Evolutionary conservation across 53 echinoderm and acorn worm genomes (phyloP).

Genomic region (Henricia sp.): DNA sequence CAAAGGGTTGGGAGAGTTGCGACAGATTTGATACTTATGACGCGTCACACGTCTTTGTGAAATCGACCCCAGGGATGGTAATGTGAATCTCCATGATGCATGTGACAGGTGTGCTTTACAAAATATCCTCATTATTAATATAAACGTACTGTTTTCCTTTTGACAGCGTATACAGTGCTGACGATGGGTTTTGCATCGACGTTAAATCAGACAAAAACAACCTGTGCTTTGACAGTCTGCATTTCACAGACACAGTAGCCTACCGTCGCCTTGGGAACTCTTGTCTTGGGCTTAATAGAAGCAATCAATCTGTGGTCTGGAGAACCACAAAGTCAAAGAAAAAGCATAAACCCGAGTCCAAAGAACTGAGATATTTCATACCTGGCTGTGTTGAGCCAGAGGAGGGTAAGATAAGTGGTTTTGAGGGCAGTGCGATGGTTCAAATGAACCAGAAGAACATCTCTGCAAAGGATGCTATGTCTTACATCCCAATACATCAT

Average conservation of each 20-base stretch:
- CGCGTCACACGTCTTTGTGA: too few species aligned
- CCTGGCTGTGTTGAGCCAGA: constrained; percentile 6
- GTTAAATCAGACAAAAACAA: constrained; percentile 82
- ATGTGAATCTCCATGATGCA: too few species aligned
- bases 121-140: neutral
- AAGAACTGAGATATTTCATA: constrained; percentile 67
- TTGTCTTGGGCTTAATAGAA: constrained; percentile 74
- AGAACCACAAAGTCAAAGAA: constrained; percentile 52
- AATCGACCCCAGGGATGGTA: too few species aligned
- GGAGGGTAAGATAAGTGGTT: neutral
- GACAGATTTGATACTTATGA: too few species aligned
- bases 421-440: too few species aligned
- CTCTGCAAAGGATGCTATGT: constrained; percentile 13
- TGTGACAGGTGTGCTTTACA: too few species aligned
- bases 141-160: neutral
- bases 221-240: constrained; percentile 81
- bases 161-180: neutral
- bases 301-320: constrained; percentile 63
- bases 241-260: constrained; percentile 82
- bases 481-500: constrained; percentile 55
- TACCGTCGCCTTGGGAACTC: constrained; percentile 78
- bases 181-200: constrained; percentile 69
- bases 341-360: constrained; percentile 56
- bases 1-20: too few species aligned
- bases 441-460: neutral